Percentiles rank a stretch among this genome's conserved stretches.
These are phyloP conservation scores for Agriopis marginaria DNA, from an alignment of 2,888 invertebrate genomes.

Conservation along the genomic window DNA sequence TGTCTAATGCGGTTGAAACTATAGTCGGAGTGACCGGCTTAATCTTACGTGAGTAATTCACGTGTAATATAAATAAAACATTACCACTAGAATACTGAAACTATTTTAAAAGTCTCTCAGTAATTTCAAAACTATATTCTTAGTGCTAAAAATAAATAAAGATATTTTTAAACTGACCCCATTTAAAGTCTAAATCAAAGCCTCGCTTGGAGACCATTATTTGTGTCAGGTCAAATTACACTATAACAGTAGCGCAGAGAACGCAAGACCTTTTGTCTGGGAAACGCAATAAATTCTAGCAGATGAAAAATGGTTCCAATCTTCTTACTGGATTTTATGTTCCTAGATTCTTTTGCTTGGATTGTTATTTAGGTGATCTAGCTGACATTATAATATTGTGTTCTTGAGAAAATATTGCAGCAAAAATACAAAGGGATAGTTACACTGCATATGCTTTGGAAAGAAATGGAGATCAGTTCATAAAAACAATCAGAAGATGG, in stretches of 20 bases:
- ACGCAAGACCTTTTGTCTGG: slow-evolving; percentile 24
- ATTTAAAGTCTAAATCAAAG: slow-evolving; percentile 17
- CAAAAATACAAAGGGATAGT: neutral
- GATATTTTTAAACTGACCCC: slow-evolving; percentile 15
- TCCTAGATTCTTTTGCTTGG: slow-evolving; percentile 13
- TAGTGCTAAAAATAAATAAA: slow-evolving; percentile 1
- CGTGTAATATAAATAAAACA: too few species aligned
- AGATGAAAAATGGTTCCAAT: slow-evolving; percentile 33
- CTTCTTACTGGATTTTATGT: slow-evolving; percentile 23
- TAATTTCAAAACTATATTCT: too few species aligned
- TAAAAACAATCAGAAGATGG: too few species aligned
- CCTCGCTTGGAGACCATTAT: slow-evolving; percentile 14
- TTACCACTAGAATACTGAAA: too few species aligned
- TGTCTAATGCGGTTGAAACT: too few species aligned
- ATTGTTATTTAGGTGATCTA: slow-evolving; percentile 12
- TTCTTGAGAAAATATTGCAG: neutral
- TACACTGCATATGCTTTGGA: neutral
- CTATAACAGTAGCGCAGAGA: slow-evolving; percentile 19
- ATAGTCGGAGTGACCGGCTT: too few species aligned
- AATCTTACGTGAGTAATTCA: too few species aligned
- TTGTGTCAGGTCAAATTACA: slow-evolving; percentile 35
- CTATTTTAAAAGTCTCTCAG: too few species aligned
- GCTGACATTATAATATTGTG: slow-evolving; percentile 6
- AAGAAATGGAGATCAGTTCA: too few species aligned
- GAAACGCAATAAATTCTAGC: slow-evolving; percentile 28